A percentile compares a stretch with the other conserved stretches of the same genome.
These are phyloP conservation scores for Tanypteryx hageni DNA, from an alignment of 2,888 invertebrate species.

Conservation along the genomic window DNA sequence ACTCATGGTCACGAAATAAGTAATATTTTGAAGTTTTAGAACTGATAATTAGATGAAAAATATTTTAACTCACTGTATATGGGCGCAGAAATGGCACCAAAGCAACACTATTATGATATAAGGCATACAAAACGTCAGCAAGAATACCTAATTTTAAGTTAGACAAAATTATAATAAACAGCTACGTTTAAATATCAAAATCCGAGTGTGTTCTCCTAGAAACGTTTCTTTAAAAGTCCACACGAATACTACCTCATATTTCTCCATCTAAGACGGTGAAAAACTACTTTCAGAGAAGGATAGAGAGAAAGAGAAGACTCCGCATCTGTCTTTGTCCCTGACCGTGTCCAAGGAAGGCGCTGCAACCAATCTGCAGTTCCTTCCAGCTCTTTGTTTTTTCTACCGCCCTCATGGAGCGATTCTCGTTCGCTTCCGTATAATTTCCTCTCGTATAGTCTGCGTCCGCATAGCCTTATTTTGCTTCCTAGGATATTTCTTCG, in stretches of 20 bases:
- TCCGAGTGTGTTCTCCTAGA: neutral
- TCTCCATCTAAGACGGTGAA: neutral
- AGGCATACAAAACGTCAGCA: too few species aligned
- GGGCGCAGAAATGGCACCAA: too few species aligned
- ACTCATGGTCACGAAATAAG: too few species aligned
- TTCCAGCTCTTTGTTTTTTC: neutral
- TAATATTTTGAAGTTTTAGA: too few species aligned
- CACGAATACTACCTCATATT: neutral
- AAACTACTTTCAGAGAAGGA: constrained; percentile 13
- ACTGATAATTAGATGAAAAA: too few species aligned
- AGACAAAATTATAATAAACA: too few species aligned
- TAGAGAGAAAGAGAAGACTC: neutral
- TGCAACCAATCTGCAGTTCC: neutral
- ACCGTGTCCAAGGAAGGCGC: neutral
- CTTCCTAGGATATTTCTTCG: too few species aligned
- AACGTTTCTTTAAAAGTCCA: neutral
- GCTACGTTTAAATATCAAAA: too few species aligned
- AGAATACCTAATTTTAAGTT: too few species aligned
- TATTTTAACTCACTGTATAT: too few species aligned
- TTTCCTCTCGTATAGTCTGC: neutral
- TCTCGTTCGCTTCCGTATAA: neutral
- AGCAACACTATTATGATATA: too few species aligned
- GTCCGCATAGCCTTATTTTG: too few species aligned
- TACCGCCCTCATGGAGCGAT: neutral
- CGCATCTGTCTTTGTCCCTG: neutral